phyloP scores from a whole-genome alignment of 2,888 invertebrate species.

The Himalopsyche kuldschensis region DNA sequence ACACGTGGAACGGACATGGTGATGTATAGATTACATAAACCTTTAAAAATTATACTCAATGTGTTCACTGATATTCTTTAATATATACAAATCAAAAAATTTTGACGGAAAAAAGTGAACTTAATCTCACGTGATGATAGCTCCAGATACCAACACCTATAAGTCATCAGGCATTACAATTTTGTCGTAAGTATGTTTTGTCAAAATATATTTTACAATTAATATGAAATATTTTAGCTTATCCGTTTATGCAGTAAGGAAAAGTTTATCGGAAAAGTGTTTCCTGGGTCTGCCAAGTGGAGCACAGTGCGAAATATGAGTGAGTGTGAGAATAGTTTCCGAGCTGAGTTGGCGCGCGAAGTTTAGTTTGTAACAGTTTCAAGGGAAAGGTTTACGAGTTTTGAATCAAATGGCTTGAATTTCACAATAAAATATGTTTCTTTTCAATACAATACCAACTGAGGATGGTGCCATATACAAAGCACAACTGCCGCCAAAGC shows the following conservation, averaged over 20 bases:
- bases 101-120: no score
- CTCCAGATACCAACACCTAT: no score
- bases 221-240: background rate
- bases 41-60: no score
- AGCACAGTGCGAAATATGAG: conserved; percentile 34
- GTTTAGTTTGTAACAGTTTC: conserved; percentile 18
- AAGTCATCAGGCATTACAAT: no score
- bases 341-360: conserved; percentile 9
- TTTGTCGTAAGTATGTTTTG: no score
- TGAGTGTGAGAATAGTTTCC: background rate
- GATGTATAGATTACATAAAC: no score
- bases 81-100: no score
- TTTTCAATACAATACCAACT: background rate
- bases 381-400: conserved; percentile 32
- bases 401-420: conserved; percentile 17
- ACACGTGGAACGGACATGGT: no score
- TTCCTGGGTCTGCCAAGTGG: conserved; percentile 37
- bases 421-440: conserved; percentile 2
- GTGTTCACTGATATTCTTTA: no score
- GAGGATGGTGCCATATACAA: background rate
- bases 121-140: no score
- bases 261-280: conserved; percentile 35
- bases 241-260: conserved; percentile 29
- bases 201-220: no score
- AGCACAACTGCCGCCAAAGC: background rate